Evolutionary conservation across 2,113 vertebrate genomes (phyloP).

Genomic region (Cyanoramphus novaezelandiae): DNA sequence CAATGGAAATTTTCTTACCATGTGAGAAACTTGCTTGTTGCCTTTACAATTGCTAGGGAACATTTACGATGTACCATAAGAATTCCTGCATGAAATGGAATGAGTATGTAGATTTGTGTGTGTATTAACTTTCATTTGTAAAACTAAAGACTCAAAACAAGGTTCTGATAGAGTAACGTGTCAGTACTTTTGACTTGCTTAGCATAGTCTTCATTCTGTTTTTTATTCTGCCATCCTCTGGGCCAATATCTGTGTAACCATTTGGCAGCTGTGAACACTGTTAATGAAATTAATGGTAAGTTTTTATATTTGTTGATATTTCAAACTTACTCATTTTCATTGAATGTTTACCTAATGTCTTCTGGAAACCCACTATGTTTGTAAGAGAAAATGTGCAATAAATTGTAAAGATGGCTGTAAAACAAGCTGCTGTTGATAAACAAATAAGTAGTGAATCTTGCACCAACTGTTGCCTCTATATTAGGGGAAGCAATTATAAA

Average conservation of each 20-base stretch:
- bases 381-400: neutral
- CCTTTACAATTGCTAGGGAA: neutral
- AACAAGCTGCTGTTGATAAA: neutral
- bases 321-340: neutral
- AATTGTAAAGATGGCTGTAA: neutral
- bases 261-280: neutral
- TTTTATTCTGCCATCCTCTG: neutral
- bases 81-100: neutral
- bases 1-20: neutral
- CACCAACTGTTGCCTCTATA: neutral
- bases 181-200: neutral
- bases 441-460: neutral
- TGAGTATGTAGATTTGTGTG: neutral
- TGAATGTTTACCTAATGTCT: neutral
- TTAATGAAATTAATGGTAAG: neutral
- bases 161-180: neutral
- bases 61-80: neutral
- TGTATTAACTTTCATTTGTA: neutral
- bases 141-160: neutral
- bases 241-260: neutral
- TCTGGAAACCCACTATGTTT: neutral
- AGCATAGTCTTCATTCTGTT: neutral
- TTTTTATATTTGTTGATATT: neutral
- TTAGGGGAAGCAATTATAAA: neutral
- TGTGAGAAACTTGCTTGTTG: neutral